Evolutionary conservation across 1,140 invertebrate genomes (phyloP).

Genomic region (Euura lappo): DNA sequence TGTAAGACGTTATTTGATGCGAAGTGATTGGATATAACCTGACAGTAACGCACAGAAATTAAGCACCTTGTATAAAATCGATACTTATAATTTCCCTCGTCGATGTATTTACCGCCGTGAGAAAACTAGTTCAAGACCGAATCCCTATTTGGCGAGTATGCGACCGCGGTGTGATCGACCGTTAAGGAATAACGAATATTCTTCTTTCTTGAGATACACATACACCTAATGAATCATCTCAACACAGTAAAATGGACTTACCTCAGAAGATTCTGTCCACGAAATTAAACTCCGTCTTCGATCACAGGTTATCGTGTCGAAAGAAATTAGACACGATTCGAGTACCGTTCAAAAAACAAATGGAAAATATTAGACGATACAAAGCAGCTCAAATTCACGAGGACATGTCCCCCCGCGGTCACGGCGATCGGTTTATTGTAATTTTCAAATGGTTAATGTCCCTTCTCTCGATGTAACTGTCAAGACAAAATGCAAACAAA

Average conservation of each 20-base stretch:
- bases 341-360: neutral
- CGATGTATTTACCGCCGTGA: neutral
- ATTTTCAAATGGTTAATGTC: slow-evolving; percentile 7
- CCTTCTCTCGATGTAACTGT: neutral
- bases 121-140: neutral
- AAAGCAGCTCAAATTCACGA: neutral
- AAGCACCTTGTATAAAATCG: neutral
- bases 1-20: too few relatives aligned
- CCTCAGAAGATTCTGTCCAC: neutral
- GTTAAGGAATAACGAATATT: slow-evolving; percentile 10
- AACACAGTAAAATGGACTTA: neutral
- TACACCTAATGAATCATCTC: neutral
- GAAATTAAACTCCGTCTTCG: neutral
- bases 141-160: neutral
- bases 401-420: neutral
- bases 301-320: neutral
- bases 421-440: neutral
- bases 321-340: neutral
- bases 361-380: neutral
- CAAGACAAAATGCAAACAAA: slow-evolving; percentile 7
- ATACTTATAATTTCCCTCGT: neutral
- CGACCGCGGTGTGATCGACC: neutral
- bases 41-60: too few relatives aligned
- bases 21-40: too few relatives aligned
- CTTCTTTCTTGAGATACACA: neutral